phyloP scores from a whole-genome alignment of 1,140 invertebrate species.

The Limonius californicus region DNA sequence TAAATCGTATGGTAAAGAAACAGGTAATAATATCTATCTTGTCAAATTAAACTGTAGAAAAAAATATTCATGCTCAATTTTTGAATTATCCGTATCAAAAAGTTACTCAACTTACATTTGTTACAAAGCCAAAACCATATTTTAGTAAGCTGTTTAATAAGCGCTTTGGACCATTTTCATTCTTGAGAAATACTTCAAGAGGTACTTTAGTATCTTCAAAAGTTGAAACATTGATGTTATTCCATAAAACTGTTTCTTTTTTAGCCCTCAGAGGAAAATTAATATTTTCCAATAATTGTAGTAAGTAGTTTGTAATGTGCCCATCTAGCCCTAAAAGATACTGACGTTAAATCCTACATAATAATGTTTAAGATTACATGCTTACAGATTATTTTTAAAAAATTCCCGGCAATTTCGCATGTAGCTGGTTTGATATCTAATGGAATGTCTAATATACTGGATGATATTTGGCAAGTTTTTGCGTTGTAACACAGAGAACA shows the following conservation, averaged over 20 bases:
- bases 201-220: constrained; percentile 8
- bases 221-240: background rate
- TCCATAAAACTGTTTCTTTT: constrained; percentile 1
- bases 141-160: constrained; percentile 49
- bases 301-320: constrained; percentile 47
- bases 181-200: constrained; percentile 17
- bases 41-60: too few relatives aligned
- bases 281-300: constrained; percentile 47
- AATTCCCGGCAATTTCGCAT: constrained; percentile 18
- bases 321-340: constrained; percentile 47
- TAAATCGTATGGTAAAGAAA: too few relatives aligned
- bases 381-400: constrained; percentile 35
- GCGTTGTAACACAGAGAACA: constrained; percentile 49
- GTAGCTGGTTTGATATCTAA: constrained; percentile 34
- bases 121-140: constrained; percentile 51
- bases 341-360: background rate
- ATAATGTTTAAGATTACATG: too few relatives aligned
- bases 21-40: too few relatives aligned
- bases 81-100: too few relatives aligned
- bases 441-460: constrained; percentile 48
- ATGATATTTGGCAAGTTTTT: constrained; percentile 46
- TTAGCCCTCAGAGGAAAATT: constrained; percentile 22
- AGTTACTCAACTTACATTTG: constrained; percentile 46
- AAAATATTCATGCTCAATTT: too few relatives aligned
- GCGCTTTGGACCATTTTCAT: constrained; percentile 38